A percentile compares a stretch with the other conserved stretches of the same genome.
phyloP scores from a whole-genome alignment of 1,140 invertebrate genomes.

The Lordiphosa clarofinis region DNA sequence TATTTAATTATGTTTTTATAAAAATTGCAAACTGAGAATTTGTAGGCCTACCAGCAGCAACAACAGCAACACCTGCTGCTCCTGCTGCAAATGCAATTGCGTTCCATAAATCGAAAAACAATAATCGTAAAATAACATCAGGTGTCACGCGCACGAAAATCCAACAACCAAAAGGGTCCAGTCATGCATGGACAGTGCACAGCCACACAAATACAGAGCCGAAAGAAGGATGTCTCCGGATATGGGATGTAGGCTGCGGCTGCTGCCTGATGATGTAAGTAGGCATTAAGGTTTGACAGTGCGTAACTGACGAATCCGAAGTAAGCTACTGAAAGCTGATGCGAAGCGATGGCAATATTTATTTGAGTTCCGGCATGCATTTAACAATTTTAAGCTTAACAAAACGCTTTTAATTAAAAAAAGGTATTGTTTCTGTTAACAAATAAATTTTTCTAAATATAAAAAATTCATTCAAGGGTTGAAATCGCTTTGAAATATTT shows the following conservation, averaged over 20 bases:
- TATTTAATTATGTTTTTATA: conserved; percentile 27
- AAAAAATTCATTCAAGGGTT: too few relatives aligned
- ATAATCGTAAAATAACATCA: conserved; percentile 77
- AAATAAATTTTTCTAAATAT: too few relatives aligned
- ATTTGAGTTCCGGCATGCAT: too few relatives aligned
- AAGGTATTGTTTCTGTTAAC: too few relatives aligned
- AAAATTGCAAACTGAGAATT: not conserved
- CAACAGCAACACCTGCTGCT: conserved; percentile 16
- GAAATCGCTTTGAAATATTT: too few relatives aligned
- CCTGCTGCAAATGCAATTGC: conserved; percentile 63
- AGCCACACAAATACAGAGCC: not conserved
- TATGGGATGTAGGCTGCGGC: conserved; percentile 5
- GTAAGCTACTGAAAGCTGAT: conserved; percentile 1
- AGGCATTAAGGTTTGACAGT: not conserved
- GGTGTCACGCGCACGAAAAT: conserved; percentile 66
- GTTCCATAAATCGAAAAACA: conserved; percentile 75
- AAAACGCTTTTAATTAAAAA: too few relatives aligned
- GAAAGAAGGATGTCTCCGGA: conserved; percentile 15
- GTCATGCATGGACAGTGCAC: conserved; percentile 7
- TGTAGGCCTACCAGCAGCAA: not conserved
- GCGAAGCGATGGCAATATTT: too few relatives aligned
- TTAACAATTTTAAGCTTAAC: too few relatives aligned
- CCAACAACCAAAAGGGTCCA: conserved; percentile 27
- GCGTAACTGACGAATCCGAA: conserved; percentile 3
- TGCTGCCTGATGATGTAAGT: conserved; percentile 35